Conservation (phyloP, 2,113 vertebrate genomes). For the Terrapene triunguis region DNA sequence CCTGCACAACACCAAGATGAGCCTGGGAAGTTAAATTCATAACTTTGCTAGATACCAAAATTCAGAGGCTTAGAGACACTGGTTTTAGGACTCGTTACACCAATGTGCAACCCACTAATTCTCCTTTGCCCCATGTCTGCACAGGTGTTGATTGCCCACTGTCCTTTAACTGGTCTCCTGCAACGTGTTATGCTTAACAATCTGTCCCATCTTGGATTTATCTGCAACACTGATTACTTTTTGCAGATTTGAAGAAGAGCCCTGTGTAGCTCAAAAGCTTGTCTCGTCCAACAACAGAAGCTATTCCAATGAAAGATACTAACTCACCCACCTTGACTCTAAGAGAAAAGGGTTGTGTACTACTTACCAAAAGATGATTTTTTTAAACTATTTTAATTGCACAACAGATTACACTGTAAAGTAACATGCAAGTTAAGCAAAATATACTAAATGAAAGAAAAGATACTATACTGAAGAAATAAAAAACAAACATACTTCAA, state of each 20-base stretch:
- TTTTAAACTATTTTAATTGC: neutral
- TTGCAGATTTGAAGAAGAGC: neutral
- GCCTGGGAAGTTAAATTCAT: neutral
- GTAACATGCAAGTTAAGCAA: neutral
- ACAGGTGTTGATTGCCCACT: neutral
- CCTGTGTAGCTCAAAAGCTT: neutral
- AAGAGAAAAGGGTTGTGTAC: neutral
- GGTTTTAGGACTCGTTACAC: neutral
- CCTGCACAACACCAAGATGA: neutral
- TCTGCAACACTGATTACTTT: neutral
- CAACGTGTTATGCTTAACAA: neutral
- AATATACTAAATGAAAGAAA: neutral
- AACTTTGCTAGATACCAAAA: neutral
- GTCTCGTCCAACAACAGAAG: neutral
- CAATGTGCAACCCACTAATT: neutral
- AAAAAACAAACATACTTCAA: conserved; percentile 87
- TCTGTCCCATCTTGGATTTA: neutral
- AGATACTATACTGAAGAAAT: neutral
- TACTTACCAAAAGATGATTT: neutral
- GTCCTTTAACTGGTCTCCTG: neutral
- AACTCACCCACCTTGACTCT: neutral
- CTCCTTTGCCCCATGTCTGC: neutral
- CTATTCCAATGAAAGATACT: neutral
- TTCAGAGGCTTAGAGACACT: neutral
- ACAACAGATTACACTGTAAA: neutral